phyloP scores from a whole-genome alignment of 2,888 invertebrate species.

The Lithophane leautieri region DNA sequence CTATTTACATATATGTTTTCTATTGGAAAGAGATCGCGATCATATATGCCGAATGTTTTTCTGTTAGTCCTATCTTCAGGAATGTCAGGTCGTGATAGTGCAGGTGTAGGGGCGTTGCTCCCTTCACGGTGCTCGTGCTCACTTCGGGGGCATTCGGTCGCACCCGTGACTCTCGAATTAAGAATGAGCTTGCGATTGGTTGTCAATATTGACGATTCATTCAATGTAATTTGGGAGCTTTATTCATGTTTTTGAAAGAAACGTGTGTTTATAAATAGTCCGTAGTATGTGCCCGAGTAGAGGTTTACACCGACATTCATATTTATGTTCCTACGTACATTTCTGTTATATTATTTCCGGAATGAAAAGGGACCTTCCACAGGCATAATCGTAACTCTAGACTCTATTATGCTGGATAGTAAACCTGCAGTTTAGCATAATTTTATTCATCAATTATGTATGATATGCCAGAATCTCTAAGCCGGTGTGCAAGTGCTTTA shows the following conservation, averaged over 20 bases:
- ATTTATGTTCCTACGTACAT: slow-evolving; percentile 11
- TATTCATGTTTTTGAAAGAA: slow-evolving; percentile 44
- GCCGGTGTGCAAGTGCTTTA: slow-evolving; percentile 49
- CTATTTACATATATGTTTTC: neutral
- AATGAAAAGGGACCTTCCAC: slow-evolving; percentile 12
- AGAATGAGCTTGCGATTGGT: slow-evolving; percentile 74
- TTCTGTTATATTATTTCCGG: slow-evolving; percentile 25
- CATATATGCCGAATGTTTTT: slow-evolving; percentile 15
- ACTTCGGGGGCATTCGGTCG: slow-evolving; percentile 70
- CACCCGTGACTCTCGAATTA: slow-evolving; percentile 78
- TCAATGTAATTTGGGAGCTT: slow-evolving; percentile 46
- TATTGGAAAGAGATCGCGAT: slow-evolving; percentile 25
- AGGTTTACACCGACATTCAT: neutral
- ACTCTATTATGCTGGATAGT: slow-evolving; percentile 32
- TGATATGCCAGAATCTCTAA: slow-evolving; percentile 50
- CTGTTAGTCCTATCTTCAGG: slow-evolving; percentile 66
- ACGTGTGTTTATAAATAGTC: slow-evolving; percentile 31
- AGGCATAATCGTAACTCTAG: slow-evolving; percentile 21
- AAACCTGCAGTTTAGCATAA: slow-evolving; percentile 58
- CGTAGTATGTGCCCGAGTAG: neutral
- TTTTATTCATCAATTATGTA: slow-evolving; percentile 58
- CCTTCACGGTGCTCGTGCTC: slow-evolving; percentile 74
- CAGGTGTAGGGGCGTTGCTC: slow-evolving; percentile 86
- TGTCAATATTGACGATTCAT: slow-evolving; percentile 56
- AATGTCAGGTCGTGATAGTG: slow-evolving; percentile 83